phyloP scores from a whole-genome alignment of 2,888 invertebrate species.

The Calliopum simillimum region DNA sequence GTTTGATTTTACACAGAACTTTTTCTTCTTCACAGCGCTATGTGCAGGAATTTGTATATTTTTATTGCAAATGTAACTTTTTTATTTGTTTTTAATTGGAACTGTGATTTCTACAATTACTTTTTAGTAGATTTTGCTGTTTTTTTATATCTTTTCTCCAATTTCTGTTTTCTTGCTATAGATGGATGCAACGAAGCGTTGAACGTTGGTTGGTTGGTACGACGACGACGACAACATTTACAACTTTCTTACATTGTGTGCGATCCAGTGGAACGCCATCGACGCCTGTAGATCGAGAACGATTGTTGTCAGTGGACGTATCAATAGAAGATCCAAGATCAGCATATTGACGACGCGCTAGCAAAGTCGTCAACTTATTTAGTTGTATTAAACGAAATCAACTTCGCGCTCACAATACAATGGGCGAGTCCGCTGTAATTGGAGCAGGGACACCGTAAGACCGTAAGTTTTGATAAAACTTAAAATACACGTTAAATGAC shows the following conservation, averaged over 20 bases:
- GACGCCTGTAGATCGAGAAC: slow-evolving; percentile 26
- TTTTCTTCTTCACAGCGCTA: slow-evolving; percentile 34
- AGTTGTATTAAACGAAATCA: not conserved
- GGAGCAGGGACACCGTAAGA: not conserved
- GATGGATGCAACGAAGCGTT: slow-evolving; percentile 18
- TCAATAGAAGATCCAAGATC: slow-evolving; percentile 28
- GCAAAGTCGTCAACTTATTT: too few relatives aligned
- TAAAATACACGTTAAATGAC: too few relatives aligned
- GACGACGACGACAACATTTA: not conserved
- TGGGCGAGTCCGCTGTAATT: slow-evolving; percentile 7
- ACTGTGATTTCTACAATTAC: slow-evolving; percentile 13
- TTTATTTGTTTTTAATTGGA: not conserved
- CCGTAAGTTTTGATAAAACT: not conserved
- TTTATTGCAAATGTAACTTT: not conserved
- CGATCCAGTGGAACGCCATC: slow-evolving; percentile 42
- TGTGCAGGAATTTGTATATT: slow-evolving; percentile 15
- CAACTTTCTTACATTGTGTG: slow-evolving; percentile 12
- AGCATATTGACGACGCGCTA: slow-evolving; percentile 28
- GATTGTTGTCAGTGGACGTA: slow-evolving; percentile 31
- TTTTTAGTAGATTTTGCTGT: slow-evolving; percentile 21
- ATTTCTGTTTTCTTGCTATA: not conserved
- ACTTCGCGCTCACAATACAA: not conserved
- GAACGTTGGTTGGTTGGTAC: not conserved
- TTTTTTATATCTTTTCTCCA: too few relatives aligned
- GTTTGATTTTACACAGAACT: slow-evolving; percentile 32